Conservation (phyloP, 1,140 invertebrate genomes). For the Oedothorax gibbosus region DNA sequence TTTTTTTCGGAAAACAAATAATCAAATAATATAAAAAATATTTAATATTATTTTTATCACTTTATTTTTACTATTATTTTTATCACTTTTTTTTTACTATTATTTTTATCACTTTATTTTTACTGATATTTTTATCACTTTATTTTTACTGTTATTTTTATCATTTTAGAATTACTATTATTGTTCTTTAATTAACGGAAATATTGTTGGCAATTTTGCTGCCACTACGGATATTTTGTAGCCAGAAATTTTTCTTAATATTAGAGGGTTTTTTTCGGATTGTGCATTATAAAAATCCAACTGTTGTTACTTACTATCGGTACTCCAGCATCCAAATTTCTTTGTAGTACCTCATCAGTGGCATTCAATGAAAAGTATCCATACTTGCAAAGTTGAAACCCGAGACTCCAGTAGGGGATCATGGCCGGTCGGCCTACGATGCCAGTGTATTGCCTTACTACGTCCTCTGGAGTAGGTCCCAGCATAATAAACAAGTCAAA, state of each 20-base stretch:
- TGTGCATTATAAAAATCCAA: too few species aligned
- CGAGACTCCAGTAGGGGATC: slow-evolving; percentile 71
- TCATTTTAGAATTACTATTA: not conserved
- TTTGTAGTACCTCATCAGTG: slow-evolving; percentile 69
- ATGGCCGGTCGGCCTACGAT: slow-evolving; percentile 66
- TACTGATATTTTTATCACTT: not conserved
- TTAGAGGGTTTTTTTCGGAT: too few species aligned
- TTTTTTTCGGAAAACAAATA: too few species aligned
- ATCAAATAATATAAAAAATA: not conserved
- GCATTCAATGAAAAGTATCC: slow-evolving; percentile 78
- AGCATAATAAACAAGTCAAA: slow-evolving; percentile 81
- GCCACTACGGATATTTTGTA: too few species aligned
- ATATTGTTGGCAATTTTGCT: too few species aligned
- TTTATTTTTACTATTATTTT: not conserved
- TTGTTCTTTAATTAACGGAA: too few species aligned
- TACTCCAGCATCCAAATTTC: slow-evolving; percentile 30
- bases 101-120: not conserved
- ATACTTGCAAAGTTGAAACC: slow-evolving; percentile 74
- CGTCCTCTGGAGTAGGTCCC: slow-evolving; percentile 76
- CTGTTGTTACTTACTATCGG: slow-evolving; percentile 30
- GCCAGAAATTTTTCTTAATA: too few species aligned
- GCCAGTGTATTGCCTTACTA: slow-evolving; percentile 71
- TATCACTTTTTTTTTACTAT: not conserved
- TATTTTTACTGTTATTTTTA: not conserved
- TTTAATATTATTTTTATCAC: not conserved